Percentiles rank a stretch among this genome's conserved stretches.
Conservation (phyloP, 2,888 invertebrate species). For the Epinotia nisella region DNA sequence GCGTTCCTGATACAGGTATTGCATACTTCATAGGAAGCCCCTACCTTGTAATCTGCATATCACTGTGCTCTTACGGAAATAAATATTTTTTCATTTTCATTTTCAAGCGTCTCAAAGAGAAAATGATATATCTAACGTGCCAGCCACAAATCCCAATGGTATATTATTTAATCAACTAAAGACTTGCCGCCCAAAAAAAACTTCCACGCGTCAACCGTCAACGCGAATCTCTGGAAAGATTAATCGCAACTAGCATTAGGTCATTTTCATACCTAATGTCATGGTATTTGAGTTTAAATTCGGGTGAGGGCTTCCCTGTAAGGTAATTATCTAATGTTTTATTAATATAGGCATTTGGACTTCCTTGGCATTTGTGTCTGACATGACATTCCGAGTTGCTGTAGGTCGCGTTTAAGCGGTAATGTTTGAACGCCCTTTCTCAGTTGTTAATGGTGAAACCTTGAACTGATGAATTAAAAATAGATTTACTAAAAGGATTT, state of each 20-base stretch:
- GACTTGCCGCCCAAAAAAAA: conserved; percentile 34
- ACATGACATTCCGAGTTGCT: conserved; percentile 34
- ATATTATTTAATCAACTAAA: conserved; percentile 43
- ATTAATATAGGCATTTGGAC: conserved; percentile 26
- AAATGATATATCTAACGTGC: conserved; percentile 30
- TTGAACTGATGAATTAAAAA: conserved; percentile 10
- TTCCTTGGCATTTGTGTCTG: conserved; percentile 42
- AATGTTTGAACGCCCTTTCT: conserved; percentile 28
- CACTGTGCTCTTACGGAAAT: too few species aligned
- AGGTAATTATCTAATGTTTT: conserved; percentile 20
- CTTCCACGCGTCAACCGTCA: conserved; percentile 15
- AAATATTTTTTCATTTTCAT: too few species aligned
- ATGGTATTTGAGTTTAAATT: not conserved
- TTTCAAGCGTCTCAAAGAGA: conserved; percentile 1
- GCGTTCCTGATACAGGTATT: too few species aligned
- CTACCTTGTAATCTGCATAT: too few species aligned
- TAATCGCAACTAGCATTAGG: not conserved
- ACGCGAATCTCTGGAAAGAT: conserved; percentile 23
- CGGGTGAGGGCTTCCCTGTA: not conserved
- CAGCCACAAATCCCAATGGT: conserved; percentile 19
- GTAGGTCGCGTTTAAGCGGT: conserved; percentile 33
- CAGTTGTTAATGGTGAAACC: not conserved
- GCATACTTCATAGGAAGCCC: too few species aligned
- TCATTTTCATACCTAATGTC: not conserved
- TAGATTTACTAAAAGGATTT: not conserved